phyloP scores from a whole-genome alignment of 2,888 invertebrate genomes.

The Melinaea menophilus region DNA sequence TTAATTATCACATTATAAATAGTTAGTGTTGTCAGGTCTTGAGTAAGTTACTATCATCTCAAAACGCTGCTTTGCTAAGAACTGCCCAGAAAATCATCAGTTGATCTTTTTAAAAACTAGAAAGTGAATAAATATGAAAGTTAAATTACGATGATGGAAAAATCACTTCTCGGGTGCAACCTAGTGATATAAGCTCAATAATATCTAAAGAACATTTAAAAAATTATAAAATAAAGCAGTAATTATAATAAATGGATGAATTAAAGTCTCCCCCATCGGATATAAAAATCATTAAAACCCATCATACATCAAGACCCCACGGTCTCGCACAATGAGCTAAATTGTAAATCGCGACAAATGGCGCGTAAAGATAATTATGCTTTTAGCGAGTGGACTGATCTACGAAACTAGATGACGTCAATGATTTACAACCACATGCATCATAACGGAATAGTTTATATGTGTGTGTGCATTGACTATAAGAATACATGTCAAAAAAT shows the following conservation, averaged over 20 bases:
- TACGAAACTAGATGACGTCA: slow-evolving; percentile 8
- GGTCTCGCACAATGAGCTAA: slow-evolving; percentile 25
- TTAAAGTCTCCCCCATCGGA: background rate
- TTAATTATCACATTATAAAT: too few relatives aligned
- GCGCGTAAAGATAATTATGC: slow-evolving; percentile 42
- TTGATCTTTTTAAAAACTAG: too few relatives aligned
- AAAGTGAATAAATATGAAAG: too few relatives aligned
- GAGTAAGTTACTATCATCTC: too few relatives aligned
- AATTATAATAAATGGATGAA: background rate
- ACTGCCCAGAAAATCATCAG: too few relatives aligned
- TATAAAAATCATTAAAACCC: slow-evolving; percentile 5
- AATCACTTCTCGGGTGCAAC: too few relatives aligned
- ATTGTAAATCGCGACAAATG: slow-evolving; percentile 40
- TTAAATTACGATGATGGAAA: too few relatives aligned
- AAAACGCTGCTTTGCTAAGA: too few relatives aligned
- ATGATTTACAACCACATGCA: background rate
- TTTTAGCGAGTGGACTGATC: slow-evolving; percentile 17
- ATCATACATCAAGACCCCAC: slow-evolving; percentile 23
- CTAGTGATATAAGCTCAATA: too few relatives aligned
- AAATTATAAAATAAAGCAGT: background rate
- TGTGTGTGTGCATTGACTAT: background rate
- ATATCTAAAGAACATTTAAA: too few relatives aligned
- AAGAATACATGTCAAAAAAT: too few relatives aligned
- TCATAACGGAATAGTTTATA: background rate
- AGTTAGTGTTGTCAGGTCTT: too few relatives aligned